Percentiles rank a stretch among this genome's conserved stretches.
Conservation (phyloP, 92 coral and sea anemone genomes). For the Paragorgia papillata region DNA sequence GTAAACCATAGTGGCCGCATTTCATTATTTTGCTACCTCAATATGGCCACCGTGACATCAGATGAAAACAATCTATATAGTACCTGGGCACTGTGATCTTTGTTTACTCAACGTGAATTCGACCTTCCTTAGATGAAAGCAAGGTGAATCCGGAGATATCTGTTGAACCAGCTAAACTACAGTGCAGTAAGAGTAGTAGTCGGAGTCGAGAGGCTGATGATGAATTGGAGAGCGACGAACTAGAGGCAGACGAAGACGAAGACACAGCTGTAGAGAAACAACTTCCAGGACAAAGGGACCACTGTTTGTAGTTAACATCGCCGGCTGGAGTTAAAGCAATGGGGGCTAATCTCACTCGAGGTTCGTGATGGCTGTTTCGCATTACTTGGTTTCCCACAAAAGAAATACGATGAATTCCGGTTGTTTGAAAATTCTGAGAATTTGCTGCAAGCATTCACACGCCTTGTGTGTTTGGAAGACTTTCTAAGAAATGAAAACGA, state of each 20-base stretch:
- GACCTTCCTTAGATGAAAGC: slow-evolving; percentile 44
- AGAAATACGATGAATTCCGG: neutral
- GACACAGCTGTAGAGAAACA: slow-evolving; percentile 24
- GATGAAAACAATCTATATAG: no score
- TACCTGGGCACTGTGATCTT: no score
- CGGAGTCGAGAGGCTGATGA: slow-evolving; percentile 98
- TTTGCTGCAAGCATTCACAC: neutral
- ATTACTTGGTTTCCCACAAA: neutral
- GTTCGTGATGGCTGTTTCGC: neutral
- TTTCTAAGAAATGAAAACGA: no score
- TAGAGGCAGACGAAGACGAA: slow-evolving; percentile 32
- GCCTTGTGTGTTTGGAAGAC: neutral
- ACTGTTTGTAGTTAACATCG: slow-evolving; percentile 26
- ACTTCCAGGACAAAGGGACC: slow-evolving; percentile 7
- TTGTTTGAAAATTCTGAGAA: neutral
- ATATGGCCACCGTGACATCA: no score
- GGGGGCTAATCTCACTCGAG: neutral
- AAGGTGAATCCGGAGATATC: slow-evolving; percentile 42
- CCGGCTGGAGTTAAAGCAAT: neutral
- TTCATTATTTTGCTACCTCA: no score
- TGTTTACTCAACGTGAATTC: no score
- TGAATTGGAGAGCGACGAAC: slow-evolving; percentile 76
- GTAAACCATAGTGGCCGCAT: no score
- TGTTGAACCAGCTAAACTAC: slow-evolving; percentile 45
- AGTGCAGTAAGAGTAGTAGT: slow-evolving; percentile 84